Percentiles rank a stretch among this genome's conserved stretches.
Evolutionary conservation across 2,888 invertebrate genomes (phyloP).

Genomic region (Heliconius hortense): DNA sequence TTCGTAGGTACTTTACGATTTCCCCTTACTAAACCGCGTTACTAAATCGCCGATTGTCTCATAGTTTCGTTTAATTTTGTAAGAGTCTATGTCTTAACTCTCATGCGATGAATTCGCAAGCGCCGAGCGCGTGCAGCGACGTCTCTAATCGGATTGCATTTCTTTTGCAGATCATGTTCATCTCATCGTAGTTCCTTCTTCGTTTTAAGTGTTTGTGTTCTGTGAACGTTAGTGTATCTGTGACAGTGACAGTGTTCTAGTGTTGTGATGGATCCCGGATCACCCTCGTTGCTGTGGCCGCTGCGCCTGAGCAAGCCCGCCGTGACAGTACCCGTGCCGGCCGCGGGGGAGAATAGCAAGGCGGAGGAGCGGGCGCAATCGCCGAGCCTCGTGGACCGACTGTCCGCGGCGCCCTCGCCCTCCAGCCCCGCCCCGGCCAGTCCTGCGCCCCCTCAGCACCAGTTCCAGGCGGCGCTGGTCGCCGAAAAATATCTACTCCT

Average conservation of each 20-base stretch:
- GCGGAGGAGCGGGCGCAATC: conserved; percentile 72
- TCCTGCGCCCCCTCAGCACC: conserved; percentile 68
- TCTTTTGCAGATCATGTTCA: conserved; percentile 80
- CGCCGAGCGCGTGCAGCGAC: conserved; percentile 35
- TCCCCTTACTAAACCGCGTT: conserved; percentile 71
- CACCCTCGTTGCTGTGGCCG: conserved; percentile 76
- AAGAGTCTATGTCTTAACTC: conserved; percentile 50
- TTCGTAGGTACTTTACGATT: conserved; percentile 68
- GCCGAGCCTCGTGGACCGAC: conserved; percentile 69
- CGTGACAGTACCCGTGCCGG: conserved; percentile 54
- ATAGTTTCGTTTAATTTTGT: conserved; percentile 67
- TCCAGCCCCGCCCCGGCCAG: conserved; percentile 66
- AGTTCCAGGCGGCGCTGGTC: conserved; percentile 84
- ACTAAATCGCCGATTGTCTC: conserved; percentile 68
- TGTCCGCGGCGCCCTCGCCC: conserved; percentile 60
- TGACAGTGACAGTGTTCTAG: conserved; percentile 71
- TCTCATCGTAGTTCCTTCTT: conserved; percentile 79
- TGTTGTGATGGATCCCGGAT: conserved; percentile 78
- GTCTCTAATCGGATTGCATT: conserved; percentile 59
- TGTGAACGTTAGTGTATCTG: conserved; percentile 70
- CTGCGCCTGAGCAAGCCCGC: conserved; percentile 75
- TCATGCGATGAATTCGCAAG: conserved; percentile 54
- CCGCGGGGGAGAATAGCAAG: conserved; percentile 61
- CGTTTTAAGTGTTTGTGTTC: conserved; percentile 73
- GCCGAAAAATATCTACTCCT: conserved; percentile 92